Evolutionary conservation across 2,888 invertebrate species (phyloP).

Genomic region (Apomyelois bistriatella): DNA sequence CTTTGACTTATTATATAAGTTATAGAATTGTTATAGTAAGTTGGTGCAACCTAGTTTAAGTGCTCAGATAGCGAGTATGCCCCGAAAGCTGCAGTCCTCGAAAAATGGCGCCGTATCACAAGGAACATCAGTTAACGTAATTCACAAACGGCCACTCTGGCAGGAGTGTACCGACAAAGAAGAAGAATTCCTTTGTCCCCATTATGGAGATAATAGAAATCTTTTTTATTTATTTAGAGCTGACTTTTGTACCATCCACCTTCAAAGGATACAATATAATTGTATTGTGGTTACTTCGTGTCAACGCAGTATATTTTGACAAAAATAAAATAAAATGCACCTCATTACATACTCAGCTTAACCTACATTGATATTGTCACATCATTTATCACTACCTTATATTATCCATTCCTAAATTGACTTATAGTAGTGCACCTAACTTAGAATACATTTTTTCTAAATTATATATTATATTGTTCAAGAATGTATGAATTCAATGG

Average conservation of each 20-base stretch:
- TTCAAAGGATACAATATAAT: not conserved
- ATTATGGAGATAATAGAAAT: too few relatives aligned
- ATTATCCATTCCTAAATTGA: conserved; percentile 20
- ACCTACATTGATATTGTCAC: conserved; percentile 73
- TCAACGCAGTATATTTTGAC: conserved; percentile 10
- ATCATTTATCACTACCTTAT: conserved; percentile 62
- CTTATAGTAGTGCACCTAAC: conserved; percentile 17
- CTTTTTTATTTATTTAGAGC: too few relatives aligned
- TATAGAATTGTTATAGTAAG: too few relatives aligned
- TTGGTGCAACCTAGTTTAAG: too few relatives aligned
- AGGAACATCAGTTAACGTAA: too few relatives aligned
- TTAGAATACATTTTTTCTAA: conserved; percentile 10
- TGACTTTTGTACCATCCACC: conserved; percentile 3
- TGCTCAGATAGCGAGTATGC: too few relatives aligned
- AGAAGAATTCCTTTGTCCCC: too few relatives aligned
- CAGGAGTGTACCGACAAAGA: too few relatives aligned
- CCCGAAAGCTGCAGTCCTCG: too few relatives aligned
- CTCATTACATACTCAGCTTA: conserved; percentile 44
- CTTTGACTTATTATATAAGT: too few relatives aligned
- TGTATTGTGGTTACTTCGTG: not conserved
- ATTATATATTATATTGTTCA: conserved; percentile 6
- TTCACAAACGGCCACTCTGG: too few relatives aligned
- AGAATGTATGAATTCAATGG: not conserved
- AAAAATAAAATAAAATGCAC: not conserved
- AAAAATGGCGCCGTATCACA: too few relatives aligned